phyloP scores from a whole-genome alignment of 2,888 invertebrate species.

The Phortica magna region DNA sequence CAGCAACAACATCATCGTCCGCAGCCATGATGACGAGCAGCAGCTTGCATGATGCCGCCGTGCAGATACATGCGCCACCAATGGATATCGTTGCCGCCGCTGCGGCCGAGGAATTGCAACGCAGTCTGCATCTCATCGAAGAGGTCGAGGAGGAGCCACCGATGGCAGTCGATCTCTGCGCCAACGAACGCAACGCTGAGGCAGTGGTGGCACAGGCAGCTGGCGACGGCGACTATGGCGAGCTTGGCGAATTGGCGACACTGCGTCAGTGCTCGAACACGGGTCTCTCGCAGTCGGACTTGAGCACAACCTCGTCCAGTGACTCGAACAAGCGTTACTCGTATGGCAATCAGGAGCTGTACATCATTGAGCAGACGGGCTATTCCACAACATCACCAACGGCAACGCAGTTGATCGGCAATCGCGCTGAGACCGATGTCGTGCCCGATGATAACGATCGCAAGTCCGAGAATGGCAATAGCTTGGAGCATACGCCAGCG shows the following conservation, averaged over 20 bases:
- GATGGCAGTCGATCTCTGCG: constrained; percentile 36
- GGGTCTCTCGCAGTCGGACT: constrained; percentile 89
- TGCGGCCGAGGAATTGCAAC: constrained; percentile 62
- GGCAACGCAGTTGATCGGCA: constrained; percentile 48
- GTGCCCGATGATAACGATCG: constrained; percentile 45
- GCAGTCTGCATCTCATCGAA: constrained; percentile 71
- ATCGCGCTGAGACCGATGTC: constrained; percentile 48
- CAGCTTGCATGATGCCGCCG: constrained; percentile 40
- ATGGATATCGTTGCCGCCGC: constrained; percentile 53
- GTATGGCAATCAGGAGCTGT: constrained; percentile 89
- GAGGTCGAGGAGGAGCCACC: constrained; percentile 63
- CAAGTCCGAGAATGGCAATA: constrained; percentile 62
- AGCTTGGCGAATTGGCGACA: background rate
- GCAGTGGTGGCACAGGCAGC: constrained; percentile 22
- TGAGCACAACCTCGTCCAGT: constrained; percentile 84
- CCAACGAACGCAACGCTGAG: constrained; percentile 27
- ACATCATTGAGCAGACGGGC: constrained; percentile 86
- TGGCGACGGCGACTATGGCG: constrained; percentile 28
- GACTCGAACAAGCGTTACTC: constrained; percentile 87
- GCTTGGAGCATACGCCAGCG: constrained; percentile 42
- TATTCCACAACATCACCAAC: constrained; percentile 79
- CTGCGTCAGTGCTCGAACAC: constrained; percentile 82
- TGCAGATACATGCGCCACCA: constrained; percentile 77
- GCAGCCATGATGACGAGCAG: constrained; percentile 72
- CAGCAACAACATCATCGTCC: background rate